Evolutionary conservation across 2,888 invertebrate species (phyloP), one percentile per base, ranked within the genome.

Genomic region (Leptinotarsa peninsularis): DNA sequence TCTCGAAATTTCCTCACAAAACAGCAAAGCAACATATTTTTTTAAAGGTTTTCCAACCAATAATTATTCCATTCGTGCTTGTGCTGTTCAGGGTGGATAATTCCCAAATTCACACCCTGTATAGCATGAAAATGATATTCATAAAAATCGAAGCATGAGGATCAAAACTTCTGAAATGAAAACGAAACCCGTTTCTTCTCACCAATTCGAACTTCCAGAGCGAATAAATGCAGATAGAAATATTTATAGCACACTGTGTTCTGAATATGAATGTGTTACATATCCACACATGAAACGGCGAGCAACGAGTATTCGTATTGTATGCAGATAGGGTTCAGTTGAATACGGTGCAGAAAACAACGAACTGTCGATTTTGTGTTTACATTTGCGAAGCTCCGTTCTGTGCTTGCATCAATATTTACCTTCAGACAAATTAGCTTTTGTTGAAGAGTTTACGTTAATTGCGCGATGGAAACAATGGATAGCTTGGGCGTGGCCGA

Each of bases 271-370:
- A 60, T 60, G 60, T 43, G 43, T 43, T 23, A 52, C 52, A 52
- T 2, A 52, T 14, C 52, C 18, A 58, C 63, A n/a, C 63, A 63
- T 23, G 27, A 43, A 63, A 63, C 33, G 63, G 7, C 17, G 63
- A 63, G 33, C 63, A 43, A 33, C 43, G 43, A 63, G n/a, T n/a
- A 70, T 49, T 66, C 66, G 76, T 76, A 79, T 49, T 66, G 71
- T 79, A 81, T 79, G 79, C 78, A 79, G 78, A 79, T 78, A 72
- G 75, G 74, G 79, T 66, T 52, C 66, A 80, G 79, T 79, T 80
- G 49, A 75, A 80, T 79, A 78, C 70, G 77, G 73, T 79, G 77
- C 79, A 76, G 71, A 43, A 60, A 52, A 66, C 75, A 75, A 78
- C 76, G 78, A 79, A 75, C 71, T 75, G 74, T 72, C 74, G 76